phyloP scores from a whole-genome alignment of 2,113 vertebrate genomes.

The Gymnocephalus cernua region DNA sequence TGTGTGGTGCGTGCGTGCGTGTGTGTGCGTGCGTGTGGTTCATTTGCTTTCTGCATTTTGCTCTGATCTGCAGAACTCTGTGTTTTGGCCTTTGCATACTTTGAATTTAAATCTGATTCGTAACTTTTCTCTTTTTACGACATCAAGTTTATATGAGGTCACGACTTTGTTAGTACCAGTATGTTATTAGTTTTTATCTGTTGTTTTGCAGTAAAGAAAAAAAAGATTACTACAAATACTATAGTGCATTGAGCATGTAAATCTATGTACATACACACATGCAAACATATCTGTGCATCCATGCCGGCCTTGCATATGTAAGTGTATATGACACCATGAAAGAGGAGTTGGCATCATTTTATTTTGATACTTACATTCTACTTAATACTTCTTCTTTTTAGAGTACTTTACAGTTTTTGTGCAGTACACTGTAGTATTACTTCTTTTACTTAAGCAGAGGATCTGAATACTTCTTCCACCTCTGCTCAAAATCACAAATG shows the following conservation, averaged over 20 bases:
- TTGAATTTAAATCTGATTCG: not conserved
- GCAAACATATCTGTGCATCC: too few species aligned
- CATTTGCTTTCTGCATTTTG: not conserved
- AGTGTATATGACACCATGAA: too few species aligned
- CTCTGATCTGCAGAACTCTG: not conserved
- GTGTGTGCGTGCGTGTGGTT: not conserved
- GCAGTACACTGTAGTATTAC: too few species aligned
- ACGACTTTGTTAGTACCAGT: too few species aligned
- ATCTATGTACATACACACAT: too few species aligned
- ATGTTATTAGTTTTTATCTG: not conserved
- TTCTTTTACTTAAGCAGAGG: not conserved
- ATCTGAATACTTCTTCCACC: not conserved
- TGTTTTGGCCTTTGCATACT: constrained; percentile 1
- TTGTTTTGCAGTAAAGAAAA: not conserved
- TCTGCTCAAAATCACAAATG: not conserved
- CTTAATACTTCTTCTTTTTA: too few species aligned
- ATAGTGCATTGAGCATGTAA: too few species aligned
- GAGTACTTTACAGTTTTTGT: not conserved
- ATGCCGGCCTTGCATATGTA: too few species aligned
- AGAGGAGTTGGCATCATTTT: too few species aligned
- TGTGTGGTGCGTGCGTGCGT: too few species aligned
- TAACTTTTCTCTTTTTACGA: not conserved
- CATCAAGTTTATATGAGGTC: not conserved
- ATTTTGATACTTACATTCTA: too few species aligned
- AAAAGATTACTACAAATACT: not conserved